Conservation (phyloP, 2,113 vertebrate species). For the Cyanoramphus novaezelandiae region DNA sequence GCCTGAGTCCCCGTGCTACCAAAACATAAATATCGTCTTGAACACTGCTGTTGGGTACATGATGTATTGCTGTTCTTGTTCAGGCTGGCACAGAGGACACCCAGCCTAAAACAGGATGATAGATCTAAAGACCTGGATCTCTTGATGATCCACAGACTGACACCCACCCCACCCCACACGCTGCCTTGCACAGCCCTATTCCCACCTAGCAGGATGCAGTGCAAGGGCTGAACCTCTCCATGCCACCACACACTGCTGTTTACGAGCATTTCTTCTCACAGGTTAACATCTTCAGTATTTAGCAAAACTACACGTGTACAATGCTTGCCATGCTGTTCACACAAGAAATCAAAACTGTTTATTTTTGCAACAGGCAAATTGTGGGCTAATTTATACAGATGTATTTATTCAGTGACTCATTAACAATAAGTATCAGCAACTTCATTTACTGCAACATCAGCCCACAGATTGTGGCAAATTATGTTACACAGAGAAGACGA, state of each 20-base stretch:
- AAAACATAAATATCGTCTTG: background rate
- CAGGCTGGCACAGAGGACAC: background rate
- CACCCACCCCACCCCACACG: background rate
- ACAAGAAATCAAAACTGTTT: slow-evolving; percentile 61
- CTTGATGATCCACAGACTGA: background rate
- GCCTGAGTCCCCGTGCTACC: accelerated
- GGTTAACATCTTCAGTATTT: background rate
- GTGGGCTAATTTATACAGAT: slow-evolving; percentile 70
- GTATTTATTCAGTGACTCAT: slow-evolving; percentile 68
- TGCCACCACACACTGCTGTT: background rate
- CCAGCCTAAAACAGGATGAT: background rate
- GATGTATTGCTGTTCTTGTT: background rate
- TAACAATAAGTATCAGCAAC: slow-evolving; percentile 62
- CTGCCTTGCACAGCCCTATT: background rate
- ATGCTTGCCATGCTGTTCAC: slow-evolving; percentile 32
- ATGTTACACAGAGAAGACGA: slow-evolving; percentile 50
- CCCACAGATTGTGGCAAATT: slow-evolving; percentile 71
- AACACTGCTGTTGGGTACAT: background rate
- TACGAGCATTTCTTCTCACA: background rate
- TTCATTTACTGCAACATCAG: slow-evolving; percentile 72
- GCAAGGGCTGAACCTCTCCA: background rate
- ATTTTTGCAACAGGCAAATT: slow-evolving; percentile 61
- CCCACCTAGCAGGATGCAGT: background rate
- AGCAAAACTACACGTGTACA: background rate
- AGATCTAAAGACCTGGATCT: background rate